Conservation (phyloP, 1,140 invertebrate species). For the Dicyema japonicum region DNA sequence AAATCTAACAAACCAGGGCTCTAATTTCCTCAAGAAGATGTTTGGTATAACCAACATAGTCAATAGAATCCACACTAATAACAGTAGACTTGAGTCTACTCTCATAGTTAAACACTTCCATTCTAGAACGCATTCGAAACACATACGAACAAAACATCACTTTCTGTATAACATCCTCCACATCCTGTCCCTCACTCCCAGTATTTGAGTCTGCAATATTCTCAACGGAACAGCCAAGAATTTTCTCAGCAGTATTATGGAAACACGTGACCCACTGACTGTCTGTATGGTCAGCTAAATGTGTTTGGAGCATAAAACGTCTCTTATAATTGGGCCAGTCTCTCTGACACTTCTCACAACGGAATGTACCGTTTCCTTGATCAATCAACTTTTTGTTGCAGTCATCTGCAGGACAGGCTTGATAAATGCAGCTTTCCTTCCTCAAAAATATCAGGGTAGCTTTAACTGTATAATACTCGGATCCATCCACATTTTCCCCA, state of each 20-base stretch:
- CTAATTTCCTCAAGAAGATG: too few relatives aligned
- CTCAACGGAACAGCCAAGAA: neutral
- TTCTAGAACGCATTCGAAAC: too few relatives aligned
- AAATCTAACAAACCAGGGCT: too few relatives aligned
- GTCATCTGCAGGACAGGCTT: conserved; percentile 43
- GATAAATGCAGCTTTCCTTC: conserved; percentile 48
- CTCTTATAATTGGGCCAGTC: conserved; percentile 35
- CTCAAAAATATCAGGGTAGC: conserved; percentile 33
- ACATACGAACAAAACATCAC: too few relatives aligned
- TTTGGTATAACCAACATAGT: too few relatives aligned
- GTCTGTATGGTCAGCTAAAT: neutral
- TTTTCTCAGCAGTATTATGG: neutral
- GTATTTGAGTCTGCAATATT: neutral
- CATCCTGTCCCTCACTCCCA: too few relatives aligned
- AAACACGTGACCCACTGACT: neutral
- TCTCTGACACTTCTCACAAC: conserved; percentile 66
- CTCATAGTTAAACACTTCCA: too few relatives aligned
- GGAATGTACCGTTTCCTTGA: conserved; percentile 43
- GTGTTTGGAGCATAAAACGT: conserved; percentile 1
- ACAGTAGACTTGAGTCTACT: too few relatives aligned
- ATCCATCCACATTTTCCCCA: conserved; percentile 25
- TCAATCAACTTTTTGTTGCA: conserved; percentile 77
- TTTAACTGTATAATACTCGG: conserved; percentile 39
- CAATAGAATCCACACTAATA: too few relatives aligned
- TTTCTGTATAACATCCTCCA: too few relatives aligned